Conservation (phyloP, 2,797 vertebrate species). For the Gallinago stenura region DNA sequence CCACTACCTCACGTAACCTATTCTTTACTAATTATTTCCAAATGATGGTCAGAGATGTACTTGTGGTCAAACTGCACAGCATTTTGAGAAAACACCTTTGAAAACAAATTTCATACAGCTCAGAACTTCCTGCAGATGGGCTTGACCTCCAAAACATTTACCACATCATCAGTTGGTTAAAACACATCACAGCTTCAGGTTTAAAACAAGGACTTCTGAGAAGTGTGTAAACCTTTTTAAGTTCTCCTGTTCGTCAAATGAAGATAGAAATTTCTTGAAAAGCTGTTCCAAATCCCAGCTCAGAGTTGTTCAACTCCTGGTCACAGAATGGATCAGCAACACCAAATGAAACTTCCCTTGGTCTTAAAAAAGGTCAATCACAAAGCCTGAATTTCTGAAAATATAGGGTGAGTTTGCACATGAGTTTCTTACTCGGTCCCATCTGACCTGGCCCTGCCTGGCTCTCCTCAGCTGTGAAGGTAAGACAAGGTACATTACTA, state of each 20-base stretch:
- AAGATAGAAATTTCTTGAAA: not conserved
- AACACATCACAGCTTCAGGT: not conserved
- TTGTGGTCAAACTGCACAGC: not conserved
- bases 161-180: not conserved
- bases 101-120: not conserved
- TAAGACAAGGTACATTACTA: not conserved
- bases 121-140: not conserved
- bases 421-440: not conserved
- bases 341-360: not conserved
- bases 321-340: not conserved
- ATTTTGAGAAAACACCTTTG: not conserved
- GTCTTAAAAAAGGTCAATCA: not conserved
- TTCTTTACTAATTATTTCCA: not conserved
- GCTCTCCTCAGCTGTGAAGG: not conserved
- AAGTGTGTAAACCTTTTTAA: not conserved
- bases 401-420: not conserved
- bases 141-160: not conserved
- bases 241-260: not conserved
- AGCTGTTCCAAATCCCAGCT: not conserved
- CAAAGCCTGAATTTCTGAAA: not conserved
- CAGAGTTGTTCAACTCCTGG: not conserved
- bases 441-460: not conserved
- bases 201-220: not conserved
- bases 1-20: not conserved
- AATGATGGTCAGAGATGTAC: not conserved